phyloP scores from a whole-genome alignment of 2,113 vertebrate species.

The Nibea coibor region DNA sequence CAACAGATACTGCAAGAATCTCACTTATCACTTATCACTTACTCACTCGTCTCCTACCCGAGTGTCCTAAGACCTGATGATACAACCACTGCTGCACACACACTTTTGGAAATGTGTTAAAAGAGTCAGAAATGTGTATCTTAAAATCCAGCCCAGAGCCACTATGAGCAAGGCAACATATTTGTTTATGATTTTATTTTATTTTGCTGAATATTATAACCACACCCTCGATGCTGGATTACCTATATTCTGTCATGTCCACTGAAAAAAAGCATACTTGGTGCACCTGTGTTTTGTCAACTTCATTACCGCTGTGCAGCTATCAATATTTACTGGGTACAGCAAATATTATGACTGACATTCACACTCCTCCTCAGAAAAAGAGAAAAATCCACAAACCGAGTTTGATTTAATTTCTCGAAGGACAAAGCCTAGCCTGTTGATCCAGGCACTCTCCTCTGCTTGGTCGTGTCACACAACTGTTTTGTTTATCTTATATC shows the following conservation, averaged over 20 bases:
- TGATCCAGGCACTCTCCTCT: slow-evolving; percentile 38
- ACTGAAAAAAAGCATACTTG: background rate
- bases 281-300: slow-evolving; percentile 56
- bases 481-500: slow-evolving; percentile 58
- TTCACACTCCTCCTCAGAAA: slow-evolving; percentile 36
- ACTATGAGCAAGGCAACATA: no score
- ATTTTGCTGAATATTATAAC: background rate
- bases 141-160: background rate
- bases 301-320: slow-evolving; percentile 41
- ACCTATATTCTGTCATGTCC: background rate
- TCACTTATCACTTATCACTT: no score
- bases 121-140: background rate
- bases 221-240: background rate
- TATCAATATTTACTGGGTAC: slow-evolving; percentile 60
- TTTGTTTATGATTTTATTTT: no score
- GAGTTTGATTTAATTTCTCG: slow-evolving; percentile 64
- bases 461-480: slow-evolving; percentile 32
- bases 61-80: no score
- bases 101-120: no score
- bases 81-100: no score
- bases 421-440: slow-evolving; percentile 38
- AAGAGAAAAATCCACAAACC: slow-evolving; percentile 60
- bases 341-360: slow-evolving; percentile 53
- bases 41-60: background rate
- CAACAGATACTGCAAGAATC: no score